phyloP scores from a whole-genome alignment of 2,888 invertebrate genomes.

The Drosophila anomelani region DNA sequence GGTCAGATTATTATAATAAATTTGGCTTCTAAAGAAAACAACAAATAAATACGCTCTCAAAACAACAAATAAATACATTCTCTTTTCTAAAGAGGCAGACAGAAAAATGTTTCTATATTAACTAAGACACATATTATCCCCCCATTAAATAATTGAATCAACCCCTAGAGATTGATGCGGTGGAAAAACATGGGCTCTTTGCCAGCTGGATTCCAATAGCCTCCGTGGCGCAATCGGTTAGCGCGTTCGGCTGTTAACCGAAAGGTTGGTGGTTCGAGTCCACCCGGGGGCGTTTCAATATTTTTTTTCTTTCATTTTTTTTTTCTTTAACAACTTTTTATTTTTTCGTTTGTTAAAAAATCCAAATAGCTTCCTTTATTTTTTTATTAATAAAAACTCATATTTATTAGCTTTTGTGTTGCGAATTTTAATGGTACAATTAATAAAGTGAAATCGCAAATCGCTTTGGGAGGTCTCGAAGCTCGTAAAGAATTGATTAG shows the following conservation, averaged over 20 bases:
- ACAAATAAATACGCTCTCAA: not conserved
- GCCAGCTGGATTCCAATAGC: constrained; percentile 13
- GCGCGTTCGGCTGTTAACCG: constrained; percentile 52
- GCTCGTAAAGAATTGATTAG: constrained; percentile 13
- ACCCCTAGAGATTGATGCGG: constrained; percentile 16
- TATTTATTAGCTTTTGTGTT: constrained; percentile 13
- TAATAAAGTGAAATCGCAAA: constrained; percentile 19
- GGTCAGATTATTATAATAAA: not conserved
- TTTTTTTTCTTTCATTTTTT: not conserved
- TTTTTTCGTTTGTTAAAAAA: not conserved
- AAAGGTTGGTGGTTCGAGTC: constrained; percentile 47
- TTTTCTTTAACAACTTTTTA: not conserved
- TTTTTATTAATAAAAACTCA: constrained; percentile 5
- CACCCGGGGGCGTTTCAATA: constrained; percentile 51
- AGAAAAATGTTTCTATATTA: not conserved
- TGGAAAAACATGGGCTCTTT: not conserved
- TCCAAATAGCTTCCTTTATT: constrained; percentile 10
- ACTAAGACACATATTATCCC: constrained; percentile 5
- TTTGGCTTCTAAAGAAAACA: not conserved
- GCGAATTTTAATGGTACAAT: constrained; percentile 25
- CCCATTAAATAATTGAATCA: constrained; percentile 16
- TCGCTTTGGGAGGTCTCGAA: constrained; percentile 24
- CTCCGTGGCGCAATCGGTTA: constrained; percentile 53
- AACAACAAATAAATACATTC: not conserved
- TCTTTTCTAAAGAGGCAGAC: not conserved